Percentiles rank a stretch among this genome's conserved stretches.
These are phyloP conservation scores for Chelonoidis abingdonii DNA, from an alignment of 2,113 vertebrate species.

Conservation along the genomic window DNA sequence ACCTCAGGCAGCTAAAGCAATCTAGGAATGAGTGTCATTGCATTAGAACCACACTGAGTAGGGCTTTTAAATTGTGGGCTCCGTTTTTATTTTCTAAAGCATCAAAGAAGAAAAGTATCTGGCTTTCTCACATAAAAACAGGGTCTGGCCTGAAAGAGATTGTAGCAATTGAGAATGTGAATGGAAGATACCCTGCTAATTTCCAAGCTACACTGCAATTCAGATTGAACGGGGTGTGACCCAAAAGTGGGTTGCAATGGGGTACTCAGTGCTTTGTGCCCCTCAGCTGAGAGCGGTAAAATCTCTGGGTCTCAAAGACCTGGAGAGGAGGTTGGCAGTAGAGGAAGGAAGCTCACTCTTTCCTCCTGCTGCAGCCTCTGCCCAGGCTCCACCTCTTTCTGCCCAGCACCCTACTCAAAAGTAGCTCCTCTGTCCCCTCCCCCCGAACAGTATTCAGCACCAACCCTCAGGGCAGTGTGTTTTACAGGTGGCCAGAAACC, in stretches of 20 bases:
- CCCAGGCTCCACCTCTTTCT: not conserved
- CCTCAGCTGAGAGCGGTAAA: no score
- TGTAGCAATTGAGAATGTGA: not conserved
- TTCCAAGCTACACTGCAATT: no score
- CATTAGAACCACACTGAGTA: not conserved
- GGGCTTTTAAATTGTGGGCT: not conserved
- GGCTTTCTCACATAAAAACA: not conserved
- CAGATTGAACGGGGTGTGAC: no score
- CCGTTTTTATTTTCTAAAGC: not conserved
- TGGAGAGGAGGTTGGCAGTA: no score
- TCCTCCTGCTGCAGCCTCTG: not conserved
- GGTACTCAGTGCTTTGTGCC: no score
- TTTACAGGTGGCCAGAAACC: not conserved
- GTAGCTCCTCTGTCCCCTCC: not conserved
- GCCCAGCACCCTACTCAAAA: not conserved
- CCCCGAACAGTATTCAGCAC: not conserved
- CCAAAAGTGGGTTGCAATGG: no score
- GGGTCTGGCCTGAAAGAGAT: not conserved
- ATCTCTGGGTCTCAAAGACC: no score
- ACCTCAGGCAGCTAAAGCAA: not conserved
- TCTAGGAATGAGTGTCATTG: not conserved
- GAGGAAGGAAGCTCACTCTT: not conserved
- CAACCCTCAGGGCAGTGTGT: not conserved
- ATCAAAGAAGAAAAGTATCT: not conserved
- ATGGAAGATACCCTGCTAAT: no score